Evolutionary conservation across 2,888 invertebrate species (phyloP).

Genomic region (Macaria notata): DNA sequence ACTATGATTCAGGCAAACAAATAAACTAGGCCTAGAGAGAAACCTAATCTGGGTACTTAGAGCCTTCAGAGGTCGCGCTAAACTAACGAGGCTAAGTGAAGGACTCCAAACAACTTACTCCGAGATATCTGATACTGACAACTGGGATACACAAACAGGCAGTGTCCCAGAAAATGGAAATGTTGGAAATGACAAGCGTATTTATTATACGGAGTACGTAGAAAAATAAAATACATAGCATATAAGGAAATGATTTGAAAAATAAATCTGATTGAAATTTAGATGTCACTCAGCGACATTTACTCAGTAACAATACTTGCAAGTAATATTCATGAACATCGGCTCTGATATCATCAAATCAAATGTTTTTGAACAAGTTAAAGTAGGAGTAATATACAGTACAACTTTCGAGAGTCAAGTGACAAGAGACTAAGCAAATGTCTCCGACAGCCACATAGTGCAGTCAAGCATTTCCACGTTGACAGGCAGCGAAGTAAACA

Average conservation of each 20-base stretch:
- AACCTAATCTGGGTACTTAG: conserved; percentile 19
- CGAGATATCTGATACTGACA: conserved; percentile 25
- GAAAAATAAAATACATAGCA: no score
- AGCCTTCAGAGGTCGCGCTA: conserved; percentile 22
- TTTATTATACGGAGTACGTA: no score
- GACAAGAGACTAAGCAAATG: not conserved
- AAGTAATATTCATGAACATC: no score
- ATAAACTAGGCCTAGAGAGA: conserved; percentile 16
- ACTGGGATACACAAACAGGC: conserved; percentile 11
- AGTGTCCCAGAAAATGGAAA: conserved; percentile 7
- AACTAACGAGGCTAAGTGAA: conserved; percentile 24
- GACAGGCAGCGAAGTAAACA: conserved; percentile 26
- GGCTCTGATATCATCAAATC: no score
- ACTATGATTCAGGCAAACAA: conserved; percentile 8
- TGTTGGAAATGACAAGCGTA: conserved; percentile 1
- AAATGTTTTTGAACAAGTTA: no score
- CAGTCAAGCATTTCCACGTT: conserved; percentile 32
- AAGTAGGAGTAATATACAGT: no score
- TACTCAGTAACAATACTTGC: no score
- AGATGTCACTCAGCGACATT: no score
- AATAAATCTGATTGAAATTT: no score
- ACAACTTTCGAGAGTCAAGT: no score
- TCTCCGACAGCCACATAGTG: conserved; percentile 17
- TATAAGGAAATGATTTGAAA: no score
- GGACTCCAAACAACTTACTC: conserved; percentile 24